Conservation (phyloP, 1,140 invertebrate species). For the Cheumatopsyche charites region DNA sequence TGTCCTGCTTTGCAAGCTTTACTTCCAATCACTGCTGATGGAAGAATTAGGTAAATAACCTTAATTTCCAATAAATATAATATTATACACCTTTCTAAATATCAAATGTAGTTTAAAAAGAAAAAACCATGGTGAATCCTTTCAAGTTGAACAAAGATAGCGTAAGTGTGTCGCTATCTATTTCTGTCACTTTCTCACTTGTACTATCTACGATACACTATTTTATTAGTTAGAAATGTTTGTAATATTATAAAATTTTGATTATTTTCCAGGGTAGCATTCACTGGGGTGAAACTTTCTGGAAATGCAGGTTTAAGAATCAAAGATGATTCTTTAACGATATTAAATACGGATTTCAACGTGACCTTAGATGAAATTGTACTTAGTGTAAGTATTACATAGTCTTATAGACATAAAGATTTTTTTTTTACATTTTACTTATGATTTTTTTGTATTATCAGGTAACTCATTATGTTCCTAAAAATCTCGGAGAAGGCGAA, state of each 20-base stretch:
- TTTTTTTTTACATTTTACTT: conserved; percentile 14
- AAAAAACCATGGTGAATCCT: too few relatives aligned
- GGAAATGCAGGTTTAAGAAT: conserved; percentile 45
- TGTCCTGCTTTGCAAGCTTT: conserved; percentile 43
- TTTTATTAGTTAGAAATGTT: not conserved
- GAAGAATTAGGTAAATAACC: conserved; percentile 35
- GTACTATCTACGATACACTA: not conserved
- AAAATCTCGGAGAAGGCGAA: conserved; percentile 40
- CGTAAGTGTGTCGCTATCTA: too few relatives aligned
- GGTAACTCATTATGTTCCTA: conserved; percentile 46
- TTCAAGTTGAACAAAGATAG: too few relatives aligned
- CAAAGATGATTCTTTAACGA: conserved; percentile 44
- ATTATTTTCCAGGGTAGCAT: conserved; percentile 17
- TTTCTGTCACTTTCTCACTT: too few relatives aligned
- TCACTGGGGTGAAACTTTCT: conserved; percentile 43
- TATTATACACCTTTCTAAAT: not conserved
- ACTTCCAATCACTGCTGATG: conserved; percentile 43
- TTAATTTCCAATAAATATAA: not conserved
- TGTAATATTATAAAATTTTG: not conserved
- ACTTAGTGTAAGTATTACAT: conserved; percentile 40
- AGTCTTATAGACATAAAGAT: not conserved
- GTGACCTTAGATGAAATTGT: conserved; percentile 40
- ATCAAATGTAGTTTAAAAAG: too few relatives aligned
- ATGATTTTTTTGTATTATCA: conserved; percentile 22
- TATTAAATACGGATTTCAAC: conserved; percentile 44